A percentile compares a stretch with the other conserved stretches of the same genome.
Evolutionary conservation across 2,113 vertebrate genomes (phyloP).

Genomic region (Pelmatolapia mariae): DNA sequence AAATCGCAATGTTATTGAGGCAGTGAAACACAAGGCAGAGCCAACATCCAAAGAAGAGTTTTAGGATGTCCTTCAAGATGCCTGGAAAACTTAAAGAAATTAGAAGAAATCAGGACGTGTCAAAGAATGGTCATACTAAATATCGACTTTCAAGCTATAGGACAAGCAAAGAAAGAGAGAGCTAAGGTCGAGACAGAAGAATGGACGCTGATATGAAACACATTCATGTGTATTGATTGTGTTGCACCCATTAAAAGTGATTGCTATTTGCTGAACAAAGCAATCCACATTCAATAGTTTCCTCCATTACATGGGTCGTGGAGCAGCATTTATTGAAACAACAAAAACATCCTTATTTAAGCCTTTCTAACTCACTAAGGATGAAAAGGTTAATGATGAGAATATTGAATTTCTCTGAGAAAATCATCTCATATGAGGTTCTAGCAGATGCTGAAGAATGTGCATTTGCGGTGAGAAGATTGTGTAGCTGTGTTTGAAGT

Average conservation of each 20-base stretch:
- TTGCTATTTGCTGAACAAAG: neutral
- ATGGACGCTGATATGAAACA: neutral
- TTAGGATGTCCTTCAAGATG: neutral
- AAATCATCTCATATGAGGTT: neutral
- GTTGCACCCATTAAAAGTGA: neutral
- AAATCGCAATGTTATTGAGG: neutral
- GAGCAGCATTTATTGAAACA: slow-evolving; percentile 10
- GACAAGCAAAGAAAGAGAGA: neutral
- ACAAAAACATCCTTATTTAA: slow-evolving; percentile 15
- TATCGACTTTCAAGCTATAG: neutral
- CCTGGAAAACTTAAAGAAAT: neutral
- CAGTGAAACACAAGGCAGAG: neutral
- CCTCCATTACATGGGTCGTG: neutral
- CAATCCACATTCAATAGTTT: neutral
- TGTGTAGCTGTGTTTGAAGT: neutral
- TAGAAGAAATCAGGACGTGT: neutral
- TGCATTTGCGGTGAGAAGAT: neutral
- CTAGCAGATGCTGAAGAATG: neutral
- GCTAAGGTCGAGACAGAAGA: neutral
- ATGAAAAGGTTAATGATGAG: slow-evolving; percentile 32
- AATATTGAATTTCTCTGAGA: slow-evolving; percentile 15
- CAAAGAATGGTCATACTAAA: neutral
- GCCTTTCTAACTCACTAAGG: neutral
- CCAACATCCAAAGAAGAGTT: neutral
- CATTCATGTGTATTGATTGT: neutral